Percentiles rank a stretch among this genome's conserved stretches.
Conservation (phyloP, 2,797 vertebrate species). For the Meda fulgida region DNA sequence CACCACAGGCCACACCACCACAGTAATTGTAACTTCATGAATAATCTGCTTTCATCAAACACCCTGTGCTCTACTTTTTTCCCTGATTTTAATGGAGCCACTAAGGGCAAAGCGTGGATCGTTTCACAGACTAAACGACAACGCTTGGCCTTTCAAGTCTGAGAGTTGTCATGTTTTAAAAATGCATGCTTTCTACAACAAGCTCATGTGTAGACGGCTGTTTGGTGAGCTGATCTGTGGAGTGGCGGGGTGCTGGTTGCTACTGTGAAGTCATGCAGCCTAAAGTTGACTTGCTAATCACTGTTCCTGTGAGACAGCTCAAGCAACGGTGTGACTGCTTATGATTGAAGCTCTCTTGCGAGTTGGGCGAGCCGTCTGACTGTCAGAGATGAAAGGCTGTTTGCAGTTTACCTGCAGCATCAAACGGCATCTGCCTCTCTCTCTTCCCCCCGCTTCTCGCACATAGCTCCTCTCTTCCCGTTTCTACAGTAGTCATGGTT, state of each 20-base stretch:
- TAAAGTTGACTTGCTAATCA: conserved; percentile 72
- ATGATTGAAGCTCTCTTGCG: conserved; percentile 80
- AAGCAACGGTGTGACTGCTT: conserved; percentile 73
- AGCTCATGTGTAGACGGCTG: conserved; percentile 44
- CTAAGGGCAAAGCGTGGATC: conserved; percentile 30
- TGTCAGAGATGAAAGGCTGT: conserved; percentile 81
- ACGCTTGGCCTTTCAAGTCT: conserved; percentile 22
- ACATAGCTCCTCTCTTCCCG: conserved; percentile 64
- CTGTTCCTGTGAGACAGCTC: conserved; percentile 74
- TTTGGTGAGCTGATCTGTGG: conserved; percentile 39
- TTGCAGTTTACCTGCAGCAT: conserved; percentile 82
- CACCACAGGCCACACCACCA: conserved; percentile 50
- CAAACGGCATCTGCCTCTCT: conserved; percentile 72
- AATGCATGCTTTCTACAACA: conserved; percentile 43
- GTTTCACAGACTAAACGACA: conserved; percentile 14
- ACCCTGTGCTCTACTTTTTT: neutral
- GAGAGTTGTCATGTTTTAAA: conserved; percentile 46
- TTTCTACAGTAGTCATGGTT: conserved; percentile 75
- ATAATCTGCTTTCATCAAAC: conserved; percentile 32
- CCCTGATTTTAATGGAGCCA: conserved; percentile 23
- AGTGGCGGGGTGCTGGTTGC: conserved; percentile 44
- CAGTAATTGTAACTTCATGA: conserved; percentile 49
- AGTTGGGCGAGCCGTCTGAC: conserved; percentile 78
- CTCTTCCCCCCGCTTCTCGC: conserved; percentile 48
- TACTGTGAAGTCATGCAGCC: conserved; percentile 49